Base-by-base conservation (phyloP, 1,140 invertebrate species). In the Dolichoris vasculosae region DNA sequence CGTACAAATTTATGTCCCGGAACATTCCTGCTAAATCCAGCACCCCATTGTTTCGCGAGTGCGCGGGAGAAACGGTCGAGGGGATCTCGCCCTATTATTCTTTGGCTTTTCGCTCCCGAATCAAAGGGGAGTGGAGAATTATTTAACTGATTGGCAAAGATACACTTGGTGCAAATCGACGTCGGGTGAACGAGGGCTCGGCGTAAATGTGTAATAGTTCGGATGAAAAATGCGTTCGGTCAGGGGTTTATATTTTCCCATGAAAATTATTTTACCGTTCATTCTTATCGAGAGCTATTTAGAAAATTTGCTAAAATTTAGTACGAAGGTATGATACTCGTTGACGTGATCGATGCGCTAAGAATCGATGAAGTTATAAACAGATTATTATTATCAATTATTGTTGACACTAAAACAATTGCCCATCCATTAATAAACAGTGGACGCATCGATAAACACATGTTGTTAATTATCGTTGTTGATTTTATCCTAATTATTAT, bases 11-110 rank as follows among this genome's bases (percentile, higher is more conserved):
- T 83, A 83, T 83, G 55, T 51, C 55, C 38, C 51, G 35, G 32
- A 26, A 77, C 82, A 77, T 83, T 83, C 73, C 71, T 46, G 40
- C 40, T 82, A 73, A 73, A 82, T 82, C 64, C 80, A 64, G 43
- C n/a, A 32, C 40, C 43, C 59, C 59, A 80, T 80, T 67, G 78
- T 80, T 77, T 55, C 75, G 46, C 48, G 15, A 32, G 20, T 7
- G 38, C 23, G 7, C 2, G 23, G 55, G 55, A 26, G 55, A 59
- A 59, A 13, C 67, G 67, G 9, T 7, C 71, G 43, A 75, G 20
- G 40, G 13, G 8, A 46, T 75, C 26, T 43, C 20, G 38, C 75
- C 30, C 75, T 55, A 51, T 77, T 55, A 77, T 32, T 77, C 43
- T 77, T 51, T 35, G 38, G 75, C 8, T 77, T 23, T 77, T 77